phyloP scores from a whole-genome alignment of 2,888 invertebrate genomes.

The Crepidodera aurea region DNA sequence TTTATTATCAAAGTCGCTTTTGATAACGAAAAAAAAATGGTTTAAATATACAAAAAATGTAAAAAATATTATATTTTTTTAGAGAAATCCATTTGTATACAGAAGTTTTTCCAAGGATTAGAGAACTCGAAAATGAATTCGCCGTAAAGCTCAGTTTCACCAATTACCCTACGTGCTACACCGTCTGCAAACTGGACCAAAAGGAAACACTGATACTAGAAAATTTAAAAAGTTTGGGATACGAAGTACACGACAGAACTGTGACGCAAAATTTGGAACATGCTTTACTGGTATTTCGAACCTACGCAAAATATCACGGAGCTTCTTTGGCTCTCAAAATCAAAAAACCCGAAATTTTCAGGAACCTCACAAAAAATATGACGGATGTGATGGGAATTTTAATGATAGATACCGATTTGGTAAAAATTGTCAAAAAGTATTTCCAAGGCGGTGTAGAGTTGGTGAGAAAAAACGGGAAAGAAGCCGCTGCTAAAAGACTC shows the following conservation, averaged over 20 bases:
- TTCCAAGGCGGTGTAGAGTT: conserved; percentile 37
- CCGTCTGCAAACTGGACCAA: conserved; percentile 39
- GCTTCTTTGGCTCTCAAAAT: conserved; percentile 43
- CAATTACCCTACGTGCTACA: conserved; percentile 47
- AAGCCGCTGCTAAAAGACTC: conserved; percentile 37
- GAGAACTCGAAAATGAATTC: conserved; percentile 39
- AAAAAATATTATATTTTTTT: conserved; percentile 10
- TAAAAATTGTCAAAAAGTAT: conserved; percentile 23
- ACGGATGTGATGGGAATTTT: conserved; percentile 38
- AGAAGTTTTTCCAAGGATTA: conserved; percentile 44
- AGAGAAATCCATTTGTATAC: conserved; percentile 46
- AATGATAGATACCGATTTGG: conserved; percentile 38
- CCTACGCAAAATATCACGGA: conserved; percentile 47
- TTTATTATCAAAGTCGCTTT: no score
- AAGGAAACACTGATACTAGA: conserved; percentile 48
- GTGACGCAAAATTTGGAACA: conserved; percentile 50
- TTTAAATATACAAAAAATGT: no score
- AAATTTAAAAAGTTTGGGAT: conserved; percentile 46
- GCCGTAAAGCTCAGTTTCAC: conserved; percentile 32
- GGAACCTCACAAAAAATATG: conserved; percentile 38
- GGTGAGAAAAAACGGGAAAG: conserved; percentile 30
- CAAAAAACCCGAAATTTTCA: conserved; percentile 42
- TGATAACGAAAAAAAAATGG: no score
- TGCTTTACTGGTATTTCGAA: conserved; percentile 37
- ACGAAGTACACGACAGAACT: conserved; percentile 45